Conservation (phyloP, 1,140 invertebrate genomes). For the Drosophila lacteicornis region DNA sequence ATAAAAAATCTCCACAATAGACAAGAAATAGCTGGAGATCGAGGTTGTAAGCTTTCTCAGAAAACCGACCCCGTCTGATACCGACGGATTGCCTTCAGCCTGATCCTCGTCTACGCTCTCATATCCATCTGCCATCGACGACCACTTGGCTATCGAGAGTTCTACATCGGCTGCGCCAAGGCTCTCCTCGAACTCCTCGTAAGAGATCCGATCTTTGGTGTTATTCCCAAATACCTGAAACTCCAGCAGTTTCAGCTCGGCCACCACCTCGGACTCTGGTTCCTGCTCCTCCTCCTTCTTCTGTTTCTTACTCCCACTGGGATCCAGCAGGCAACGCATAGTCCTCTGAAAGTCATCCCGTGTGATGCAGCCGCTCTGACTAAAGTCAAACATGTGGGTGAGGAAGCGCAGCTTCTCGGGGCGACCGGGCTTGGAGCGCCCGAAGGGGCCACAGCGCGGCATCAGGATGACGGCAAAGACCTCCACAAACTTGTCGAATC, state of each 20-base stretch:
- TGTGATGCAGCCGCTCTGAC: slow-evolving; percentile 21
- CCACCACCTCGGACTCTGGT: slow-evolving; percentile 10
- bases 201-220: background rate
- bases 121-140: slow-evolving; percentile 5
- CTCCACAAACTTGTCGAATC: slow-evolving; percentile 50
- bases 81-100: background rate
- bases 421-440: slow-evolving; percentile 6
- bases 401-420: slow-evolving; percentile 48
- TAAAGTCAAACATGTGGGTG: slow-evolving; percentile 48
- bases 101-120: background rate
- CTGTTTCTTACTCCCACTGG: background rate
- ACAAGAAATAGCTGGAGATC: background rate
- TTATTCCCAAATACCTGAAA: slow-evolving; percentile 28
- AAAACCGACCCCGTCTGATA: too few species aligned
- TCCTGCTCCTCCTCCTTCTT: background rate
- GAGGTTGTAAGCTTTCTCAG: background rate
- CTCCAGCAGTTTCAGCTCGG: slow-evolving; percentile 49
- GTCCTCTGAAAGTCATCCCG: slow-evolving; percentile 42
- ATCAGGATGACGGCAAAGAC: slow-evolving; percentile 47
- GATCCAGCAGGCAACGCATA: slow-evolving; percentile 22
- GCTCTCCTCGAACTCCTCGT: slow-evolving; percentile 45
- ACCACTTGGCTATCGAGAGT: slow-evolving; percentile 54
- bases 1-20: slow-evolving; percentile 8
- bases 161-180: slow-evolving; percentile 30
- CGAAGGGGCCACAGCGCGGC: slow-evolving; percentile 13